Conservation (phyloP, 2,888 invertebrate genomes). For the Anaspis maculata region DNA sequence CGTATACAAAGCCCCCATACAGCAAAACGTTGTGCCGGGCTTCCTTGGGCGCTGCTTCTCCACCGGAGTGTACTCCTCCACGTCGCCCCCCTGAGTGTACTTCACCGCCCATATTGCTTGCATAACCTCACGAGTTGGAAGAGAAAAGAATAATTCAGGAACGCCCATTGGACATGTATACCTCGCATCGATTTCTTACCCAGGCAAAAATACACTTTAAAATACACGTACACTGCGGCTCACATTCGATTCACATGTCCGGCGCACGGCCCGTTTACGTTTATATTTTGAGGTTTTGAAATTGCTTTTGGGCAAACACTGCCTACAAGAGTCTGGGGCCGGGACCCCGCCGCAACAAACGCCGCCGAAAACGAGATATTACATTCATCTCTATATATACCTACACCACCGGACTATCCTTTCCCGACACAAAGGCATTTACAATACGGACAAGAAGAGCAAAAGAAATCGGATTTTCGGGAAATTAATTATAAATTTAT, state of each 20-base stretch:
- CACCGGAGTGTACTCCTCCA: constrained; percentile 5
- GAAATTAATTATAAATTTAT: no score
- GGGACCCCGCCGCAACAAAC: constrained; percentile 9
- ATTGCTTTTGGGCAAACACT: constrained; percentile 39
- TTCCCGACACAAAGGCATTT: no score
- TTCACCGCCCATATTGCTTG: constrained; percentile 45
- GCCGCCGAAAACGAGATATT: no score
- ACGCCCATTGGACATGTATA: constrained; percentile 45
- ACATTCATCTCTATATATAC: no score
- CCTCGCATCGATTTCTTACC: constrained; percentile 39
- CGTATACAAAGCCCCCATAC: no score
- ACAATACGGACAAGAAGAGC: no score
- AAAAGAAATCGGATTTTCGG: no score
- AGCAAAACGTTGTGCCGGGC: no score
- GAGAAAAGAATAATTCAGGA: constrained; percentile 45
- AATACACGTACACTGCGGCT: constrained; percentile 20
- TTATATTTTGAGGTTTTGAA: constrained; percentile 37
- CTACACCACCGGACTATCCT: no score
- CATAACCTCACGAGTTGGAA: constrained; percentile 45
- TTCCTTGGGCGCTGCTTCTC: not conserved
- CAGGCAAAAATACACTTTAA: constrained; percentile 41
- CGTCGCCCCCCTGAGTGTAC: constrained; percentile 34
- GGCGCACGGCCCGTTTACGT: constrained; percentile 24
- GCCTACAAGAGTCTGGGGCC: constrained; percentile 26
- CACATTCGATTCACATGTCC: constrained; percentile 25